Evolutionary conservation across 2,113 vertebrate genomes (phyloP).

Genomic region (Megaceryle maxima): DNA sequence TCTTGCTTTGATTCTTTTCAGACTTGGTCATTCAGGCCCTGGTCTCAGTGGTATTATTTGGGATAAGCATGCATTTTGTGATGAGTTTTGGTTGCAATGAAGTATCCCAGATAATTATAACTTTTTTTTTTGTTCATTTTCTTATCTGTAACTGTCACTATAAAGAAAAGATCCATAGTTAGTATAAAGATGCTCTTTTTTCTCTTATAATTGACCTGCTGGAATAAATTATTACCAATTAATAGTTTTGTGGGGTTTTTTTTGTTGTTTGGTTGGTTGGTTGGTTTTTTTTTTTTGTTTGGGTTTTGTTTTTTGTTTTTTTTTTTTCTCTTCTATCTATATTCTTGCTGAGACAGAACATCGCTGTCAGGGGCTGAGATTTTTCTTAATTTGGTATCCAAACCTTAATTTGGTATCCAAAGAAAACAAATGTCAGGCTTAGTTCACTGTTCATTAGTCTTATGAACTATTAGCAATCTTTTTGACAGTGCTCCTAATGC

Average conservation of each 20-base stretch:
- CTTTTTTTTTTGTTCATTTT: too few species aligned
- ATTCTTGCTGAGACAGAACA: neutral
- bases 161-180: neutral
- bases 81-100: neutral
- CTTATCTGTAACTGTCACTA: neutral
- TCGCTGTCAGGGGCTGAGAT: neutral
- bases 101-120: neutral
- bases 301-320: too few species aligned
- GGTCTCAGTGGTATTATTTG: neutral
- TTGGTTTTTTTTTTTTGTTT: too few species aligned
- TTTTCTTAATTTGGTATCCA: neutral
- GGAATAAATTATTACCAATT: neutral
- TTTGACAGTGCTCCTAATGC: neutral
- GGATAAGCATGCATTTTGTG: neutral
- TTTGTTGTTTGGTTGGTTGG: too few species aligned
- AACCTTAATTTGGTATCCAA: neutral
- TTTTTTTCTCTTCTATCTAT: neutral
- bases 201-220: neutral
- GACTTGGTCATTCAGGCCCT: neutral
- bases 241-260: neutral
- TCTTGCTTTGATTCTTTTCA: neutral
- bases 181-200: neutral
- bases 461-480: neutral
- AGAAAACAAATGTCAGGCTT: neutral
- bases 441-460: neutral